These are phyloP conservation scores for Arbacia lixula DNA, from an alignment of 53 echinoderm and acorn worm species.

Conservation along the genomic window DNA sequence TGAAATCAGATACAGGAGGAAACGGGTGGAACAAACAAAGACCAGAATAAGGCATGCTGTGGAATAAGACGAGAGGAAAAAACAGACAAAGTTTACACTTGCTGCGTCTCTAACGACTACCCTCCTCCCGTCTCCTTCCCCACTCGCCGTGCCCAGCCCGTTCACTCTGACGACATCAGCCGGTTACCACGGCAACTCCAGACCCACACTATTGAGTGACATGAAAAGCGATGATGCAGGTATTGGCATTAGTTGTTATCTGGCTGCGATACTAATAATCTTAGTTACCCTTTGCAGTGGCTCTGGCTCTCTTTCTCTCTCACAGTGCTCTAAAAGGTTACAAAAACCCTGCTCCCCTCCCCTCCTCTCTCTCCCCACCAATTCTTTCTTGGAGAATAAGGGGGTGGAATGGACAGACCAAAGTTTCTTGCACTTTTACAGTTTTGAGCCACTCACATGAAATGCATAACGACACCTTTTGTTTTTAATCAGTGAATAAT, in stretches of 20 bases:
- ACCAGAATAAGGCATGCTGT: no score
- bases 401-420: neutral
- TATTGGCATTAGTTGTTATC: conserved; percentile 65
- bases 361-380: neutral
- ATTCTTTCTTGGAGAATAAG: neutral
- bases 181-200: conserved; percentile 51
- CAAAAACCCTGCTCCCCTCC: neutral
- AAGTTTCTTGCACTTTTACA: conserved; percentile 26
- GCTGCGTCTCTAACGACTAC: no score
- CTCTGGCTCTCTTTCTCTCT: neutral
- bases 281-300: conserved; percentile 18
- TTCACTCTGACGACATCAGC: conserved; percentile 52
- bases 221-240: conserved; percentile 54
- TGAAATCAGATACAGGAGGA: no score
- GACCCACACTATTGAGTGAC: conserved; percentile 60
- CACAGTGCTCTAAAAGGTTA: no score
- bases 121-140: no score
- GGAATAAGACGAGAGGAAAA: no score
- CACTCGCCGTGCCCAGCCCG: neutral
- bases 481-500: no score
- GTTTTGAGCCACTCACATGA: neutral
- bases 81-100: no score
- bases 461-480: no score
- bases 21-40: no score
- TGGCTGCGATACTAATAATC: conserved; percentile 59